These are phyloP conservation scores for Globicephala melas DNA, from an alignment of 2,113 vertebrate genomes.

Conservation along the genomic window DNA sequence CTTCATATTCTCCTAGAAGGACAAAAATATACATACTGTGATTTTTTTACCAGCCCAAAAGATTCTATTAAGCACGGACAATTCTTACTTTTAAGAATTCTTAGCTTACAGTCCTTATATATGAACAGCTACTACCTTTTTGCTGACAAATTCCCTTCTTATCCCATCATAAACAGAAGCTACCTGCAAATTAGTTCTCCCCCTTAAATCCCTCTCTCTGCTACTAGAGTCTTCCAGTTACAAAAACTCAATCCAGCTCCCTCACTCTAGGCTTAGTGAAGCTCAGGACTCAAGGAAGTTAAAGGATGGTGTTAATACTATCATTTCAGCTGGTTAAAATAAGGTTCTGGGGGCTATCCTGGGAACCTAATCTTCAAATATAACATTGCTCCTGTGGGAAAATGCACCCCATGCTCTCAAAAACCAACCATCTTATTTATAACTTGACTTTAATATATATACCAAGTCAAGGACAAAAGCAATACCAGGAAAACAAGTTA, in stretches of 20 bases:
- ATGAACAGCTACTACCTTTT: background rate
- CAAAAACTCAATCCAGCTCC: background rate
- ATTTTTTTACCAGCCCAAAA: background rate
- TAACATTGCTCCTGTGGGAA: background rate
- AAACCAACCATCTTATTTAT: background rate
- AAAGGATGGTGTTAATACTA: background rate
- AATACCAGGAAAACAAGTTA: background rate
- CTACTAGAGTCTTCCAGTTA: background rate
- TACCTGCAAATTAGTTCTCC: background rate
- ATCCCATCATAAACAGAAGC: background rate
- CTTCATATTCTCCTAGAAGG: slow-evolving; percentile 94
- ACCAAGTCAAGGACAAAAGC: background rate
- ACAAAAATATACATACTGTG: slow-evolving; percentile 29
- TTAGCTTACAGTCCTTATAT: background rate
- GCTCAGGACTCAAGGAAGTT: background rate
- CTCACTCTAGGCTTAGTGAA: background rate
- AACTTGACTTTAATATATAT: background rate
- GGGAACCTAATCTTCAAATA: background rate
- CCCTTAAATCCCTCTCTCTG: background rate
- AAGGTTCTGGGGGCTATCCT: background rate
- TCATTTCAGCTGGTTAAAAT: background rate
- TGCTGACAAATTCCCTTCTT: background rate
- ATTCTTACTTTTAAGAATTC: background rate
- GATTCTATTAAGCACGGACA: background rate
- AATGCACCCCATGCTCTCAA: background rate